A percentile compares a stretch with the other conserved stretches of the same genome.
Evolutionary conservation across 2,113 vertebrate genomes (phyloP).

Genomic region (Phaethon lepturus): DNA sequence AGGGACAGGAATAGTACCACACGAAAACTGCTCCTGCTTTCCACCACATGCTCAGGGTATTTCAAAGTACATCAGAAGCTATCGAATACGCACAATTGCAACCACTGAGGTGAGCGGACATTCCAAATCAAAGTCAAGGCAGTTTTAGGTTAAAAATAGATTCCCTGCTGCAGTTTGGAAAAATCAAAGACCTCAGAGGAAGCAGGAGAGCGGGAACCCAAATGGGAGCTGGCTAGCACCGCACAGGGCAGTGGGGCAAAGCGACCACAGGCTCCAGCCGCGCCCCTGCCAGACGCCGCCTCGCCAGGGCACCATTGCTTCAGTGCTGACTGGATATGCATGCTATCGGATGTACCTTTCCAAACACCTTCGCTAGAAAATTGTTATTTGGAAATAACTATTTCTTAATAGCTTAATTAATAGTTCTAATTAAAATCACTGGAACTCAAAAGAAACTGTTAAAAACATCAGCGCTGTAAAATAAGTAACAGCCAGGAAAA

Average conservation of each 20-base stretch:
- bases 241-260: neutral
- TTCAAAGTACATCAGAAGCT: neutral
- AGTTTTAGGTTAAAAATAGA: neutral
- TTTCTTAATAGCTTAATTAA: neutral
- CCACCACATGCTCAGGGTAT: fast-evolving
- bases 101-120: neutral
- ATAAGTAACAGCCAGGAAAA: neutral
- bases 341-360: neutral
- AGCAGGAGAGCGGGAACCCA: neutral
- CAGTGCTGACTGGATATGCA: fast-evolving
- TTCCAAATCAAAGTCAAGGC: neutral
- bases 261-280: neutral
- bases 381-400: neutral
- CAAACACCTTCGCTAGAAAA: neutral
- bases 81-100: fast-evolving
- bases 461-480: neutral
- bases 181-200: neutral
- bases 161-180: neutral
- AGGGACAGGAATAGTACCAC: fast-evolving
- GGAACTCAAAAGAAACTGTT: too few relatives aligned
- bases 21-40: fast-evolving
- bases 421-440: neutral
- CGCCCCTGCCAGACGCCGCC: neutral
- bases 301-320: fast-evolving
- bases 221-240: neutral